Evolutionary conservation across 1,140 invertebrate species (phyloP).

Genomic region (Atopsyche davidsoni): DNA sequence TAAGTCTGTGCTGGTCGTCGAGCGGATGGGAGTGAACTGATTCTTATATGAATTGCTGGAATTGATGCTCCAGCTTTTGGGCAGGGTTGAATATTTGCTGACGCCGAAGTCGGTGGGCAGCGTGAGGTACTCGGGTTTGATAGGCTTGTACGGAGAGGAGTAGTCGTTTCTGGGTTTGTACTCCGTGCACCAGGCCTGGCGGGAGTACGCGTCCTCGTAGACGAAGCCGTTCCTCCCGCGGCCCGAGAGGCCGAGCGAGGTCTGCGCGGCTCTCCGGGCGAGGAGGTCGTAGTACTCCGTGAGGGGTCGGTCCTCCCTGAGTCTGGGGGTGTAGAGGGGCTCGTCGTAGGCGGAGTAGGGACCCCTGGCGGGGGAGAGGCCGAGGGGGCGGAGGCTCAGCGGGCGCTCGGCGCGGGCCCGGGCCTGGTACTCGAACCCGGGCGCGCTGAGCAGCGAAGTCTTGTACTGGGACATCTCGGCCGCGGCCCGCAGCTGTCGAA

Average conservation of each 20-base stretch:
- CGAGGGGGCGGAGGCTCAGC: neutral
- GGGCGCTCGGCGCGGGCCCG: conserved; percentile 1
- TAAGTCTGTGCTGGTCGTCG: conserved; percentile 5
- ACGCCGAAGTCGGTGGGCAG: conserved; percentile 38
- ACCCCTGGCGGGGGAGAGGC: conserved; percentile 1
- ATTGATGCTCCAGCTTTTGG: conserved; percentile 27
- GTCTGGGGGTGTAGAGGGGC: conserved; percentile 5
- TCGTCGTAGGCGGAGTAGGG: neutral
- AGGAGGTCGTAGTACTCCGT: conserved; percentile 9
- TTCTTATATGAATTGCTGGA: conserved; percentile 26
- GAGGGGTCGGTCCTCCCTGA: conserved; percentile 11
- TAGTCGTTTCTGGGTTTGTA: conserved; percentile 39
- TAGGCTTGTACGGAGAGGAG: conserved; percentile 42
- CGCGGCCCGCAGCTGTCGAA: conserved; percentile 3
- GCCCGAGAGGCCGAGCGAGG: neutral
- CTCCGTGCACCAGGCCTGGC: conserved; percentile 35
- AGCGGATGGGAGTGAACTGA: conserved; percentile 14
- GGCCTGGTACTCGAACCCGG: neutral
- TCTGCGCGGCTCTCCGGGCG: conserved; percentile 2
- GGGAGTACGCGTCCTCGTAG: conserved; percentile 46
- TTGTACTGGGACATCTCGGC: conserved; percentile 20
- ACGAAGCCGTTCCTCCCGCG: conserved; percentile 44
- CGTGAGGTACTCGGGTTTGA: conserved; percentile 45
- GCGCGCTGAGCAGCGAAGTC: conserved; percentile 3
- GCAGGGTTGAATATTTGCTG: conserved; percentile 32